Base-by-base conservation (phyloP, 2,888 invertebrate genomes). In the Meloe dianella region DNA sequence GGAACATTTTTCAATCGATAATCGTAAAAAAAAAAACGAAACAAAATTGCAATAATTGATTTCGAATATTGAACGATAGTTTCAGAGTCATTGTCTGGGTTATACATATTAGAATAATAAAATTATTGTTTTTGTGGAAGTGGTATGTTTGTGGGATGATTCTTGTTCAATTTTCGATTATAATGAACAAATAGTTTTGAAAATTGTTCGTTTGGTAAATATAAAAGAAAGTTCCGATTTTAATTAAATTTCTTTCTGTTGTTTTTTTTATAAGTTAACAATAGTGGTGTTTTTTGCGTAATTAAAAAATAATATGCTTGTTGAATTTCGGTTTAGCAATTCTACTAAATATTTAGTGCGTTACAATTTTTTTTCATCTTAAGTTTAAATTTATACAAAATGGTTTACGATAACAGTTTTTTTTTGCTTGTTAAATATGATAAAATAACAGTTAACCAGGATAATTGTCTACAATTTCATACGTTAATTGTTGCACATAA, bases 81-180 rank as follows among this genome's bases (percentile, higher is more conserved):
- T 81, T 75, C 79, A 79, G 76, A 81, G 80, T 71, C 81, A 81
- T 73, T 81, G 80, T 74, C 77, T 81, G 70, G 80, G 81, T 70
- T 81, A 80, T 74, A 75, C 79, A 63, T 79, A 80, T 74, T 80
- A 9, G n/a, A n/a, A n/a, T n/a, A n/a, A 51, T 51, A 51, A 51
- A 51, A 22, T 9, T 47, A 7, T 20, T 51, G 20, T 22, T 51
- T n/a, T 51, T 22, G 20, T 72, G 77, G 78, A 77, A 78, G 79
- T 78, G 32, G 54, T 8, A 20, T 60, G 38, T 54, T 57, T 41
- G 32, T 57, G n/a, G 22, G 56, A 51, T 67, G 66, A 54, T 17
- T 65, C 68, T 66, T 29, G 56, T 67, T 32, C 9, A 32, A 10
- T 32, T 6, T 2, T 38, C 5, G 14, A 38, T n/a, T n/a, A n/a